Conservation (phyloP, 2,113 vertebrate genomes). For the Corythornis cristatus region DNA sequence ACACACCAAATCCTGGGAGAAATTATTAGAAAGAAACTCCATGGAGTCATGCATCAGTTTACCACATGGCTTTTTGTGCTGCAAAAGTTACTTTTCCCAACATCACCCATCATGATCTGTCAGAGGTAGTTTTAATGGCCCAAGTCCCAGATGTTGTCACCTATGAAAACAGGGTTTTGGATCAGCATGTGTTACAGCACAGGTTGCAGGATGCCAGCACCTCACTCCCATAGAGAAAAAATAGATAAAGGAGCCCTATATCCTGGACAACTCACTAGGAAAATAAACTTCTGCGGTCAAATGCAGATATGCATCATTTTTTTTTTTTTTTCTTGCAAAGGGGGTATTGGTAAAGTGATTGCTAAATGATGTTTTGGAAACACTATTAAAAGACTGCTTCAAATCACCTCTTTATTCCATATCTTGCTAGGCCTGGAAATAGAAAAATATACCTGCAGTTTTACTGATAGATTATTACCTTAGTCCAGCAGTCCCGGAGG, state of each 20-base stretch:
- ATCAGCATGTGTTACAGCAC: neutral
- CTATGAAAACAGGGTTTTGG: neutral
- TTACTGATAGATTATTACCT: neutral
- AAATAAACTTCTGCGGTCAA: neutral
- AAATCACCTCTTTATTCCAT: neutral
- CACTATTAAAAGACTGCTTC: neutral
- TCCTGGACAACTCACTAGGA: neutral
- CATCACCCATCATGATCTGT: neutral
- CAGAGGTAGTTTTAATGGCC: neutral
- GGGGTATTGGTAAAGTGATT: neutral
- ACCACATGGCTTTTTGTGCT: neutral
- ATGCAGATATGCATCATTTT: neutral
- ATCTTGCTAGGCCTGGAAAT: neutral
- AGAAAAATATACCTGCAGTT: neutral
- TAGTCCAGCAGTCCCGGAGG: neutral
- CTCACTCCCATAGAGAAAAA: neutral
- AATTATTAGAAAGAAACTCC: neutral
- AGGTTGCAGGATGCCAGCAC: neutral
- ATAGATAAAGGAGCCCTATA: neutral
- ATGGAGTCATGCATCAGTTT: neutral
- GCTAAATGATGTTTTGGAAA: neutral
- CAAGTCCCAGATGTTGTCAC: neutral
- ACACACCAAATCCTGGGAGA: neutral
- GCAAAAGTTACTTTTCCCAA: neutral
- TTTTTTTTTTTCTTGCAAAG: neutral